Base-by-base conservation (phyloP, 2,888 invertebrate species). In the Ophion slaviceki region DNA sequence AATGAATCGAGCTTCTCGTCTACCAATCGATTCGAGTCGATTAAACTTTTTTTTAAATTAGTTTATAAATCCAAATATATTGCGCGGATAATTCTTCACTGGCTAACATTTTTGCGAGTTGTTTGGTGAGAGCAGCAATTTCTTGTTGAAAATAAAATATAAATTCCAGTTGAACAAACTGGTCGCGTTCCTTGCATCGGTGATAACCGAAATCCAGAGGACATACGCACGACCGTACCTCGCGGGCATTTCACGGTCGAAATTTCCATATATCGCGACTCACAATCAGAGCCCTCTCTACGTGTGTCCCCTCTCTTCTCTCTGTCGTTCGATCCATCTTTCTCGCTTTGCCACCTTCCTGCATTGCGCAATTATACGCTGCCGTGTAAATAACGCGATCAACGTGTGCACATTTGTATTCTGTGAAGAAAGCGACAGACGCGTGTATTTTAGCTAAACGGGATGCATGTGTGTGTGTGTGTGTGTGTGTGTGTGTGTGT, bases 181-280 rank as follows among this genome's bases (percentile, higher is more conserved):
- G 36, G 36, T 36, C 6, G 36, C 36, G 36, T 36, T 32, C 8
- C 53, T 36, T 36, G 14, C 0, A 14, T 32, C 62, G 24, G 80
- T 20, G 57, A 57, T 68, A 74, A 67, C 28, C n/a, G 2, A 61
- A 53, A 20, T 76, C 40, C n/a, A 78, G 36, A 59, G 45, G 6
- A n/a, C 36, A 62, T 10, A 70, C 2, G 70, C 45, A 80, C 71
- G 66, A 80, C 80, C 68, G 66, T 77, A 74, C 64, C 59, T 8
- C 47, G 40, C 28, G 24, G 14, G 32, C 36, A 87, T 90, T 90
- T 90, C 91, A 90, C 87, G 91, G 91, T 88, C 91, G 83, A 87
- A 89, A 91, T 91, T 89, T 89, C 88, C 90, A 90, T 90, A 89
- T 82, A 81, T 74, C 81, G 70, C 64, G 24, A 81, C 82, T 24